Base-by-base conservation (phyloP, 2,797 vertebrate species). In the Lepilemur ruficaudatus region DNA sequence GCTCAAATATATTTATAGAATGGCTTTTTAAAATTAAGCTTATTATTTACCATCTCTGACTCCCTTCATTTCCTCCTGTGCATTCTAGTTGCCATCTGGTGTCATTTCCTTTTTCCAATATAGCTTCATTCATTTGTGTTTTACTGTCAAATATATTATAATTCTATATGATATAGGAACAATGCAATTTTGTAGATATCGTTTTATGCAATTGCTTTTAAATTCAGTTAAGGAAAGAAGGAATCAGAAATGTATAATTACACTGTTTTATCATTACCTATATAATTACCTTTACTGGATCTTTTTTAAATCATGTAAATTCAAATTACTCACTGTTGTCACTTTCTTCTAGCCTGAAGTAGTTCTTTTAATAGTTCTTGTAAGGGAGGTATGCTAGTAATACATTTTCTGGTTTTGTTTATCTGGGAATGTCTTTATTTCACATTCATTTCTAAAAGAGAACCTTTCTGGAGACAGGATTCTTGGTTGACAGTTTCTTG, bases 121-220 rank as follows among this genome's bases (percentile, higher is more conserved):
- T 30, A 89, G 15, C 38, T 86, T 91, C 63, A 93, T 89, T 94
- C 79, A 70, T 85, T 88, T 87, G 28, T 30, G 17, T 80, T 84
- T 95, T 96, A 94, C 89, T 93, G 63, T 81, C 86, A 97, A 93
- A 81, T 96, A 94, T 61, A 89, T 91, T 55, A 69, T 6, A 94
- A 52, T 93, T 93, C 89, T 94, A 73, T 92, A 78, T 32, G 11
- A 32, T 93, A 94, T 15, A 75, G 28, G 30, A 48, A 48, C 17
- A 88, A 85, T 67, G 91, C 3, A 78, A 89, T 83, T 96, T 93
- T 93, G 83, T 65, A 70, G 81, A 88, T 92, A 94, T 13, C 72
- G 63, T 85, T 92, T 84, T 94, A 72, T 87, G 28, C 14, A 89
- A 63, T 50, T 93, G 81, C 41, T 91, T 91, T 92, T 65, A 41